Base-by-base conservation (phyloP, 2,113 vertebrate genomes). In the Oxyura jamaicensis region DNA sequence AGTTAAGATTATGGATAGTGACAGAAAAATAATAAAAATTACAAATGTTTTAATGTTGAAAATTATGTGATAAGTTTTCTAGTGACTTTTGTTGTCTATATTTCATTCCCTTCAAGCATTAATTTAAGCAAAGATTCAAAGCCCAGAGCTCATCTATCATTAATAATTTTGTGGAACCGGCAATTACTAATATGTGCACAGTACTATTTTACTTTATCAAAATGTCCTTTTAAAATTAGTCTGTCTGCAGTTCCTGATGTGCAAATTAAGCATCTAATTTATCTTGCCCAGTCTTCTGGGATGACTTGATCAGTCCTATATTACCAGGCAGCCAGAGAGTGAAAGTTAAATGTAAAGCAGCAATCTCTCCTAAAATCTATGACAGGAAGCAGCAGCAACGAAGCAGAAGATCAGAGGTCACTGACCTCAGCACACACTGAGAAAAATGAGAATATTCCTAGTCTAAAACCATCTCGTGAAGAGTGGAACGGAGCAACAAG, bases 221-320 rank as follows among this genome's bases (percentile, higher is more conserved):
- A 95, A 96, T 94, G 95, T 97, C 96, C 74, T 95, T 94, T 96
- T 92, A 88, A 97, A 98, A 98, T 98, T 97, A 98, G 96, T 82
- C 95, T 97, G 93, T 94, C 97, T 97, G 86, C 93, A 96, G 91
- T 78, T 95, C 69, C 93, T 96, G 91, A 92, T 85, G 58, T 97
- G 96, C 94, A 97, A 97, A 98, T 98, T 97, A 97, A 97, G 93
- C 91, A 93, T 88, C 90, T 97, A 97, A 97, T 98, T 98, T 97
- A 97, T 97, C 93, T 97, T 97, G 92, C 93, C 93, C 90, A 68
- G 79, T 81, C 85, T 96, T 95, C 56, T 68, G 35, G 26, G 75
- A 94, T 96, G 71, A 72, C 75, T 96, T 94, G 95, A 97, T 97
- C 92, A 85, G 93, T 87, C 56, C 86, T 95, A 84, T 88, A 76